Percentiles rank a stretch among this genome's conserved stretches.
Evolutionary conservation across 1,140 invertebrate genomes (phyloP).

Genomic region (Drosophila carrolli): DNA sequence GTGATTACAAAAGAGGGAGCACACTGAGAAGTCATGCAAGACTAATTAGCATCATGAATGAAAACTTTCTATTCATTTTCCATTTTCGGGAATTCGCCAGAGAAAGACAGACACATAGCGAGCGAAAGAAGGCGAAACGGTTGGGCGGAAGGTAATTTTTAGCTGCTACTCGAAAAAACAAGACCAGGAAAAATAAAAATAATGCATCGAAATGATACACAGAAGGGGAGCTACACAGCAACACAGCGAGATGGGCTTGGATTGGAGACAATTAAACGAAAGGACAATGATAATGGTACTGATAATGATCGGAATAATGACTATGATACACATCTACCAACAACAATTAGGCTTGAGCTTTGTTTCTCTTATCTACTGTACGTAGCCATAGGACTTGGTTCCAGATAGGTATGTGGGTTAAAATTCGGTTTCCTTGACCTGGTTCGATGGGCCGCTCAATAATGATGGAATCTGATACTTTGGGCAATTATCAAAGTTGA

Average conservation of each 20-base stretch:
- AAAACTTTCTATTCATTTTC: conserved; percentile 14
- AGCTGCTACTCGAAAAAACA: conserved; percentile 31
- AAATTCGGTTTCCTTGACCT: conserved; percentile 58
- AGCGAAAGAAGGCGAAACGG: not conserved
- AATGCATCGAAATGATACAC: conserved; percentile 19
- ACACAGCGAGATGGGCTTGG: conserved; percentile 54
- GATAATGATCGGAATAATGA: conserved; percentile 50
- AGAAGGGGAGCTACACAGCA: conserved; percentile 58
- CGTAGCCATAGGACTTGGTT: conserved; percentile 54
- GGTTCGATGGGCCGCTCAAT: conserved; percentile 84
- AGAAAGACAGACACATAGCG: conserved; percentile 11
- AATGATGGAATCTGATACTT: conserved; percentile 84
- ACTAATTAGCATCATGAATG: conserved; percentile 30
- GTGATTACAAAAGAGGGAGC: conserved; percentile 12
- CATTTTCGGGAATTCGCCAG: conserved; percentile 2
- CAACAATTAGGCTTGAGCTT: conserved; percentile 69
- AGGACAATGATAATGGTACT: conserved; percentile 25
- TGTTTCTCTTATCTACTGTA: conserved; percentile 63
- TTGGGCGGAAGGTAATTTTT: conserved; percentile 3
- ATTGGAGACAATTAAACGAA: conserved; percentile 6
- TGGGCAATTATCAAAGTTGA: conserved; percentile 44
- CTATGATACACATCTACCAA: conserved; percentile 72
- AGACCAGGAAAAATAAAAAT: conserved; percentile 31
- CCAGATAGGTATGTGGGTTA: conserved; percentile 50
- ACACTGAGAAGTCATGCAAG: conserved; percentile 43